phyloP scores from a whole-genome alignment of 2,113 vertebrate species.

The Entelurus aequoreus region DNA sequence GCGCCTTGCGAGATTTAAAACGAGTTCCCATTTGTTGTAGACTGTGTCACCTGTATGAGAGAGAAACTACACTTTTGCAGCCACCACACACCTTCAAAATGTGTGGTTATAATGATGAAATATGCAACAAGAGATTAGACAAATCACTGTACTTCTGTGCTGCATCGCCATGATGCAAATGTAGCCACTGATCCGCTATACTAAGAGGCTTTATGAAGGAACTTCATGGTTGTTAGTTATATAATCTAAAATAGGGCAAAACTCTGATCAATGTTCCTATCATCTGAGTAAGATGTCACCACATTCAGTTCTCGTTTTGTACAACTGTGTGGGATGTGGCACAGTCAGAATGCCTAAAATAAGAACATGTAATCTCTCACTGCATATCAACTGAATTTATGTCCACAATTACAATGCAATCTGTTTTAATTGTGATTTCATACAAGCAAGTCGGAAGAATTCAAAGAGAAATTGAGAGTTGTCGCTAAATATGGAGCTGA shows the following conservation, averaged over 20 bases:
- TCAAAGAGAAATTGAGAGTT: conserved; percentile 7
- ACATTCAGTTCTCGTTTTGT: conserved; percentile 47
- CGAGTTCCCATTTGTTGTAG: conserved; percentile 47
- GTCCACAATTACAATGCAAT: conserved; percentile 40
- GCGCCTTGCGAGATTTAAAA: conserved; percentile 54
- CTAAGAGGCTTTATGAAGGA: conserved; percentile 77
- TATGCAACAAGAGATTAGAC: conserved; percentile 77
- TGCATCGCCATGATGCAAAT: conserved; percentile 71
- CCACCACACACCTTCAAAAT: conserved; percentile 26
- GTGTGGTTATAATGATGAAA: conserved; percentile 64
- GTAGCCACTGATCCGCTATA: conserved; percentile 69
- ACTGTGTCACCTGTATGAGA: conserved; percentile 45
- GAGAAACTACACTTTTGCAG: conserved; percentile 7
- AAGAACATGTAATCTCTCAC: conserved; percentile 56
- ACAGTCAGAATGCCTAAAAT: conserved; percentile 45
- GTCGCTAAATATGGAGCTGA: conserved; percentile 34
- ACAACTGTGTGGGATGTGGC: conserved; percentile 36
- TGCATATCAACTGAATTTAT: conserved; percentile 46
- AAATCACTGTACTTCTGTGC: conserved; percentile 67
- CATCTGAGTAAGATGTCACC: conserved; percentile 59
- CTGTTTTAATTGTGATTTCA: conserved; percentile 30
- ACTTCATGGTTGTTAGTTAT: conserved; percentile 76
- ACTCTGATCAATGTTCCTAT: conserved; percentile 70
- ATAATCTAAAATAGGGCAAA: conserved; percentile 73
- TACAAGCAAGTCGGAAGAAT: conserved; percentile 24